Evolutionary conservation across 2,888 invertebrate genomes (phyloP).

Genomic region (Apocheima hispidaria): DNA sequence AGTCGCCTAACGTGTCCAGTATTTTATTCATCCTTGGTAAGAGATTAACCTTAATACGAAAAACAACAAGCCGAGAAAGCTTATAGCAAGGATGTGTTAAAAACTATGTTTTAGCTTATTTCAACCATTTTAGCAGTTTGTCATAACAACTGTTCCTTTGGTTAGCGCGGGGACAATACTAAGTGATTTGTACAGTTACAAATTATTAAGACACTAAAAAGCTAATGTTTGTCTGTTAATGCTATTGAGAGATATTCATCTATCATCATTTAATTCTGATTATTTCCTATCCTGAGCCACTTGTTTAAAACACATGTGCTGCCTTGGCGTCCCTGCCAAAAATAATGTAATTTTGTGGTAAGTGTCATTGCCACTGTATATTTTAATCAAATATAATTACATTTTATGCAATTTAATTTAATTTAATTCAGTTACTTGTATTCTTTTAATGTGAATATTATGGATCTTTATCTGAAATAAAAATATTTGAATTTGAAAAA

Average conservation of each 20-base stretch:
- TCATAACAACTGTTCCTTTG: slow-evolving; percentile 25
- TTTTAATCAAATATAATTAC: too few species aligned
- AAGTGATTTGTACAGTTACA: slow-evolving; percentile 7
- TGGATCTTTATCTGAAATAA: too few species aligned
- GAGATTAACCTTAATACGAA: slow-evolving; percentile 16
- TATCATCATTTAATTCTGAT: too few species aligned
- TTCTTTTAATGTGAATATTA: too few species aligned
- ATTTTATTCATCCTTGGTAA: background rate
- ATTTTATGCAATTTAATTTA: too few species aligned
- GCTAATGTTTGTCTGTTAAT: slow-evolving; percentile 12
- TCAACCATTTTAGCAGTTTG: slow-evolving; percentile 11
- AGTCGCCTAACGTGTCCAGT: background rate
- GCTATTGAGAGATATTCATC: background rate
- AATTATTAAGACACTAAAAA: slow-evolving; percentile 2
- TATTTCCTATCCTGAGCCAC: too few species aligned
- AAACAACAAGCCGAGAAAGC: slow-evolving; percentile 25
- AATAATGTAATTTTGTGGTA: too few species aligned
- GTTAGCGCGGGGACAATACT: slow-evolving; percentile 32
- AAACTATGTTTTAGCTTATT: slow-evolving; percentile 20
- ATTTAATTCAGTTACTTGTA: too few species aligned
- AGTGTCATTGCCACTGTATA: too few species aligned
- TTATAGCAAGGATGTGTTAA: slow-evolving; percentile 31
- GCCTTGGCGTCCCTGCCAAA: too few species aligned
- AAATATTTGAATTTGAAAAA: too few species aligned
- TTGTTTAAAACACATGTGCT: too few species aligned